phyloP scores from a whole-genome alignment of 2,888 invertebrate species.

The Phasia obesa region DNA sequence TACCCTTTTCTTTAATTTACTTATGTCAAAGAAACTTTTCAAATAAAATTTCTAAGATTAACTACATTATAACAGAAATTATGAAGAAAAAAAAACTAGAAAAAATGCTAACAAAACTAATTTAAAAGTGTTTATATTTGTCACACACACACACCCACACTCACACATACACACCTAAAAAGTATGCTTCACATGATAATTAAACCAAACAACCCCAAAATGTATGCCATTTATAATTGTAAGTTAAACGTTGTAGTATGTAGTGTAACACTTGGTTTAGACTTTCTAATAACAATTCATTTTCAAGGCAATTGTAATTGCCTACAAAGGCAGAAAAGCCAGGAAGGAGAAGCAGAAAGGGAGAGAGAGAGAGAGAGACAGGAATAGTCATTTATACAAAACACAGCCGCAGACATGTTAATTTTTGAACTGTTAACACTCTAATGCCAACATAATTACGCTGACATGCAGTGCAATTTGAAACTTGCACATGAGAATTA shows the following conservation, averaged over 20 bases:
- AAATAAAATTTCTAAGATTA: slow-evolving; percentile 34
- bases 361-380: neutral
- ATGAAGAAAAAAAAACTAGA: neutral
- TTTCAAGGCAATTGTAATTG: slow-evolving; percentile 68
- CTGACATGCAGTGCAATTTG: slow-evolving; percentile 69
- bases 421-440: slow-evolving; percentile 74
- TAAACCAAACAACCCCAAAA: slow-evolving; percentile 57
- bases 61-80: slow-evolving; percentile 7
- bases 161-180: slow-evolving; percentile 63
- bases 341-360: neutral
- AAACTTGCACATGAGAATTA: slow-evolving; percentile 53
- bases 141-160: slow-evolving; percentile 58
- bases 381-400: slow-evolving; percentile 44
- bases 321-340: slow-evolving; percentile 21
- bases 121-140: slow-evolving; percentile 11
- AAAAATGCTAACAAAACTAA: slow-evolving; percentile 14
- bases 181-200: slow-evolving; percentile 68
- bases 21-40: neutral
- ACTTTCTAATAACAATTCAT: slow-evolving; percentile 67
- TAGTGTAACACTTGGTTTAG: slow-evolving; percentile 50
- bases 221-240: slow-evolving; percentile 64
- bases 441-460: slow-evolving; percentile 72
- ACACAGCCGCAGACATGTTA: slow-evolving; percentile 73
- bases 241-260: slow-evolving; percentile 42
- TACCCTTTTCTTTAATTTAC: no score